phyloP scores from a whole-genome alignment of 2,113 vertebrate genomes.

The Gila orcuttii region DNA sequence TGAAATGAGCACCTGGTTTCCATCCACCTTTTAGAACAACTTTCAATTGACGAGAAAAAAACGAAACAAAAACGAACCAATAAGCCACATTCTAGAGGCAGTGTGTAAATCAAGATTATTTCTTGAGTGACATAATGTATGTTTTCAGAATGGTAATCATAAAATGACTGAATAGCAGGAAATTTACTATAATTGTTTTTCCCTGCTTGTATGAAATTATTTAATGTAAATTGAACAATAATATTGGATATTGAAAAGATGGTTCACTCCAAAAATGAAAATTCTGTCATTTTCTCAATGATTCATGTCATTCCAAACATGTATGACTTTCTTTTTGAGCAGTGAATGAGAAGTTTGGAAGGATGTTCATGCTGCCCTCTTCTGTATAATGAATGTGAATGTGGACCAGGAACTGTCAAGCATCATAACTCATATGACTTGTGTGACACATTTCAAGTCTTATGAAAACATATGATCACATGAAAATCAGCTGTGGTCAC shows the following conservation, averaged over 20 bases:
- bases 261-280: neutral
- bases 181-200: neutral
- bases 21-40: constrained; percentile 64
- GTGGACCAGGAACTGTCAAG: neutral
- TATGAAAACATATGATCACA: neutral
- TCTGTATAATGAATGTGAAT: neutral
- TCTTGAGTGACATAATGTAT: constrained; percentile 1
- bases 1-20: constrained; percentile 71
- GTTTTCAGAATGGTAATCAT: neutral
- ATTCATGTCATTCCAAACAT: neutral
- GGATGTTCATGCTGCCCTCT: neutral
- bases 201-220: neutral
- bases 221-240: neutral
- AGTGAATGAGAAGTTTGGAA: neutral
- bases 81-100: neutral
- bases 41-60: constrained; percentile 19
- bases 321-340: neutral
- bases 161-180: neutral
- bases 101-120: constrained; percentile 26
- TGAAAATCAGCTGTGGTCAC: neutral
- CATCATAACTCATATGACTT: neutral
- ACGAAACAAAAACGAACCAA: neutral
- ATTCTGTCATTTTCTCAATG: neutral
- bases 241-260: neutral
- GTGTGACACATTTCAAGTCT: no score